Evolutionary conservation across 1,140 invertebrate genomes (phyloP).

Genomic region (Samia ricini): DNA sequence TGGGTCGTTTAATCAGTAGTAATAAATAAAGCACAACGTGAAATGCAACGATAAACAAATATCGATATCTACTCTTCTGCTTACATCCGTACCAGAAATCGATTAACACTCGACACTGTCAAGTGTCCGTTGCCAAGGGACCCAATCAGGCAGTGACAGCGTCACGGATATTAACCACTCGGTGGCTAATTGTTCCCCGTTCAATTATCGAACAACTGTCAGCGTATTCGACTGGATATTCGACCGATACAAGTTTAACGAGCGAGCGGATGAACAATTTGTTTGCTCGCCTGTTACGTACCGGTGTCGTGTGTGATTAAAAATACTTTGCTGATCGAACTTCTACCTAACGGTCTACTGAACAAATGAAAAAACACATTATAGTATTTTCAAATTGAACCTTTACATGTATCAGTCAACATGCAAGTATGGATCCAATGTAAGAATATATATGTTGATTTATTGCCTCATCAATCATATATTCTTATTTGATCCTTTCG

Average conservation of each 20-base stretch:
- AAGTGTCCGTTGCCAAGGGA: constrained; percentile 46
- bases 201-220: constrained; percentile 71
- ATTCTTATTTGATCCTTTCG: too few species aligned
- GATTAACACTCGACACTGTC: constrained; percentile 53
- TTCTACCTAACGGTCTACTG: neutral
- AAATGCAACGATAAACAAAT: neutral
- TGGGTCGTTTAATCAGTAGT: too few species aligned
- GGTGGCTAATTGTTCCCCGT: constrained; percentile 66
- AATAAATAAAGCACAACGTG: neutral
- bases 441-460: too few species aligned
- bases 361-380: too few species aligned
- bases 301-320: constrained; percentile 9
- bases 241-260: constrained; percentile 37
- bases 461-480: too few species aligned
- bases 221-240: constrained; percentile 32
- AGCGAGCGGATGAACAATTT: constrained; percentile 28
- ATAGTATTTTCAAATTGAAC: too few species aligned
- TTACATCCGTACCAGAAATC: constrained; percentile 33
- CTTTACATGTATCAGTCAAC: too few species aligned
- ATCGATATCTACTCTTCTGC: constrained; percentile 16
- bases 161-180: constrained; percentile 68
- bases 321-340: constrained; percentile 7
- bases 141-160: constrained; percentile 52
- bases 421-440: too few species aligned
- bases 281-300: constrained; percentile 11